Conservation (phyloP, 2,888 invertebrate genomes). For the Micoletzkya japonica region DNA sequence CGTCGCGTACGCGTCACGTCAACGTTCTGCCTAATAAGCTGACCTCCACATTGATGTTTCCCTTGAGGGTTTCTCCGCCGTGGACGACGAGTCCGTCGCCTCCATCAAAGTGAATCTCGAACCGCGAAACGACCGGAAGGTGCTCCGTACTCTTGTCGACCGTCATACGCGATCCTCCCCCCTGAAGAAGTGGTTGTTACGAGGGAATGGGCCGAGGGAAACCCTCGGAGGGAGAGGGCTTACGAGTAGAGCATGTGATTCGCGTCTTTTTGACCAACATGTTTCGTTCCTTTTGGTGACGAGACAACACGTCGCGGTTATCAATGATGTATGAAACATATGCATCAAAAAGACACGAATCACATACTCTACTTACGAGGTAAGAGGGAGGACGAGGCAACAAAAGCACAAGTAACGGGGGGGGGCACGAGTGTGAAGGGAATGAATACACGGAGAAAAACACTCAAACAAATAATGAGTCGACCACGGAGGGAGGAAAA, state of each 20-base stretch:
- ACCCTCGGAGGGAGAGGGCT: too few relatives aligned
- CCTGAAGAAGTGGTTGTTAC: too few relatives aligned
- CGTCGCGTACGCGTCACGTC: background rate
- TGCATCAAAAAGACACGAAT: background rate
- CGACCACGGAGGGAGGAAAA: background rate
- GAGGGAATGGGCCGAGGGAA: too few relatives aligned
- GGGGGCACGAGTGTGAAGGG: background rate
- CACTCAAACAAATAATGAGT: background rate
- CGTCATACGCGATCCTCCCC: background rate
- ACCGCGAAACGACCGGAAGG: constrained; percentile 6
- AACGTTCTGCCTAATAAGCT: background rate
- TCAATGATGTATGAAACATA: background rate
- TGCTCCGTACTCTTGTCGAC: background rate
- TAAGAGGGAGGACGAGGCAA: background rate
- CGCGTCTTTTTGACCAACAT: background rate
- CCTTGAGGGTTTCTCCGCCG: constrained; percentile 14
- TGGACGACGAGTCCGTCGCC: constrained; percentile 3
- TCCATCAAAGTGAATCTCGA: constrained; percentile 2
- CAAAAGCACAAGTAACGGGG: background rate
- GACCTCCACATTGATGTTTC: constrained; percentile 8
- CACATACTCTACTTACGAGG: background rate
- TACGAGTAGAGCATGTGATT: too few relatives aligned
- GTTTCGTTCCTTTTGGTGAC: background rate
- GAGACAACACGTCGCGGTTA: background rate
- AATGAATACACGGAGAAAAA: too few relatives aligned